Evolutionary conservation across 2,797 vertebrate species (phyloP).

Genomic region (Poliocrania exsul): DNA sequence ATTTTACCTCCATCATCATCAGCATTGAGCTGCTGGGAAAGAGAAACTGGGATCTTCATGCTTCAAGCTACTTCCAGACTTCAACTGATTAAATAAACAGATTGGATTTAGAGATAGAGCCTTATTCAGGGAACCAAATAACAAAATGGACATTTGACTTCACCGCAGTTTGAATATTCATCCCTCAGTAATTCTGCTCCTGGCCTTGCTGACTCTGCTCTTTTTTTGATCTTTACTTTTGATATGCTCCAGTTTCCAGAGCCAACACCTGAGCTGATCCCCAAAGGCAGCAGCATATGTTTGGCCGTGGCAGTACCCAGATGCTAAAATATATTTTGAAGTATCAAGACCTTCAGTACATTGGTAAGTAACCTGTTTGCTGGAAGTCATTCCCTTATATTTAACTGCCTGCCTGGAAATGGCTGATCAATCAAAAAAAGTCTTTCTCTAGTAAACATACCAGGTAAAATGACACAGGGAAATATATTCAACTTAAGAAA

Average conservation of each 20-base stretch:
- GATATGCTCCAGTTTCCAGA: not conserved
- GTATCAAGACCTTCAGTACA: not conserved
- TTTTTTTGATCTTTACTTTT: not conserved
- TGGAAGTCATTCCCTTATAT: not conserved
- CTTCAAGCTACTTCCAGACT: not conserved
- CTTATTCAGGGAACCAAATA: not conserved
- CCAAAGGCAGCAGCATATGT: not conserved
- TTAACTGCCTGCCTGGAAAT: not conserved
- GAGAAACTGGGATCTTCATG: not conserved
- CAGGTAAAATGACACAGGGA: not conserved
- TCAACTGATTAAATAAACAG: not conserved
- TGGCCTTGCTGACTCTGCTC: not conserved
- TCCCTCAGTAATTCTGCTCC: not conserved
- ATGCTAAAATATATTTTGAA: conserved; percentile 17
- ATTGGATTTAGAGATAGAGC: not conserved
- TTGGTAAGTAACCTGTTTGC: not conserved
- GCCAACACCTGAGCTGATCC: not conserved
- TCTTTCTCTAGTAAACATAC: not conserved
- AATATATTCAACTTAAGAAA: not conserved
- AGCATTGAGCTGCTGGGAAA: not conserved
- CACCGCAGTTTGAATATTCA: not conserved
- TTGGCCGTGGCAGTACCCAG: conserved; percentile 1
- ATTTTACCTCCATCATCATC: not conserved
- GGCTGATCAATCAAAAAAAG: not conserved
- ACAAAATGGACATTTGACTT: not conserved